Base-by-base conservation (phyloP, 2,113 vertebrate species). In the Gobiocypris rarus region DNA sequence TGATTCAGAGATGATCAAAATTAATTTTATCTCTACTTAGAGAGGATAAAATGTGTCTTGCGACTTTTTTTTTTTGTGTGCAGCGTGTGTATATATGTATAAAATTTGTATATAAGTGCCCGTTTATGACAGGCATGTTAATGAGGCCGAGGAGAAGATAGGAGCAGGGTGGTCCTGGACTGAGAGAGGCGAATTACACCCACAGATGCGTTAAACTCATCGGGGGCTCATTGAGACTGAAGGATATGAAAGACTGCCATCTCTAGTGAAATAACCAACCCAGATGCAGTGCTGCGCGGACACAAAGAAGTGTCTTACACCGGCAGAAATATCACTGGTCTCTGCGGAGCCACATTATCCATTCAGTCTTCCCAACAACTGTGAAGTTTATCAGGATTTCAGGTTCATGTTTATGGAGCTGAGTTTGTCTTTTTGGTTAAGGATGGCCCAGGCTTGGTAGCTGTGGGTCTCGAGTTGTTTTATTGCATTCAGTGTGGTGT, bases 161-260 rank as follows among this genome's bases (percentile, higher is more conserved):
- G 43, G 61, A 75, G 48, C 58, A 54, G 70, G 77, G 80, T 75
- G 75, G 71, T 26, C 50, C 67, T 78, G 75, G 65, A 43, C 48
- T 28, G 43, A 50, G 67, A 84, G 81, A 84, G 61, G 77, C 69
- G 13, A 87, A 86, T 85, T 79, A 82, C 80, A 85, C 87, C 70
- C 86, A 76, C 86, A 85, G 86, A 88, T 84, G 82, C 81, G 24
- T 67, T 69, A 11, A 54, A 69, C 80, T 81, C 67, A 80, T 34
- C 56, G 13, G 38, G 75, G 59, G 41, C 82, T 84, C 85, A 48
- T 48, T 77, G 56, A 77, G 78, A 63, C 56, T 74, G 78, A 75
- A 75, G 31, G 41, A 63, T 69, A 59, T 89, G 87, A 89, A 85
- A 83, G 75, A 87, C 74, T 67, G 80, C 70, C 73, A 77, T 87